Conservation (phyloP, 2,797 vertebrate species). For the Acanthurus lineatus region DNA sequence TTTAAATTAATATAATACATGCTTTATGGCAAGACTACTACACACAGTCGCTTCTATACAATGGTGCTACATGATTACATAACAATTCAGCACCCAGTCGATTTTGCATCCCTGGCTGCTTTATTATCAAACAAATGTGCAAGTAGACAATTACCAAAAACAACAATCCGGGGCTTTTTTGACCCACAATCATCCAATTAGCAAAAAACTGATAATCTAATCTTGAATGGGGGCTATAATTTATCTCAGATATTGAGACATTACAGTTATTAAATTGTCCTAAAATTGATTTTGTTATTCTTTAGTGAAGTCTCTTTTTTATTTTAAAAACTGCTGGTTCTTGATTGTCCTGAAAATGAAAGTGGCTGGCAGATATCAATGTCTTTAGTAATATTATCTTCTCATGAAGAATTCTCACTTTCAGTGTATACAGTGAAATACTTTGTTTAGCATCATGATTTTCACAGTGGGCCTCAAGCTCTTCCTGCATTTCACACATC, state of each 20-base stretch:
- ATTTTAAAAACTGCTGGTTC: background rate
- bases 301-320: background rate
- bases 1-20: background rate
- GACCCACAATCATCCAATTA: background rate
- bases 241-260: background rate
- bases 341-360: background rate
- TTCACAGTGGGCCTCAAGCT: background rate
- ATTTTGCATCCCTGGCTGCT: background rate
- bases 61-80: background rate
- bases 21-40: background rate
- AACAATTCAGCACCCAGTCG: background rate
- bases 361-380: background rate
- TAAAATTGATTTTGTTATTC: background rate
- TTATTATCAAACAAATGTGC: background rate
- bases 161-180: background rate
- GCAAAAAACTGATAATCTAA: background rate
- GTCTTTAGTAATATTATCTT: background rate
- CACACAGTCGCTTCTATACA: background rate
- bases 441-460: background rate
- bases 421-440: too few relatives aligned
- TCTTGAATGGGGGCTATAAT: background rate
- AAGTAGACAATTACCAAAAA: too few relatives aligned
- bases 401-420: background rate
- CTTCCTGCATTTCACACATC: background rate
- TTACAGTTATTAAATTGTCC: background rate